A percentile compares a stretch with the other conserved stretches of the same genome.
These are phyloP conservation scores for Spodoptera littoralis DNA, from an alignment of 2,888 invertebrate species.

Conservation along the genomic window DNA sequence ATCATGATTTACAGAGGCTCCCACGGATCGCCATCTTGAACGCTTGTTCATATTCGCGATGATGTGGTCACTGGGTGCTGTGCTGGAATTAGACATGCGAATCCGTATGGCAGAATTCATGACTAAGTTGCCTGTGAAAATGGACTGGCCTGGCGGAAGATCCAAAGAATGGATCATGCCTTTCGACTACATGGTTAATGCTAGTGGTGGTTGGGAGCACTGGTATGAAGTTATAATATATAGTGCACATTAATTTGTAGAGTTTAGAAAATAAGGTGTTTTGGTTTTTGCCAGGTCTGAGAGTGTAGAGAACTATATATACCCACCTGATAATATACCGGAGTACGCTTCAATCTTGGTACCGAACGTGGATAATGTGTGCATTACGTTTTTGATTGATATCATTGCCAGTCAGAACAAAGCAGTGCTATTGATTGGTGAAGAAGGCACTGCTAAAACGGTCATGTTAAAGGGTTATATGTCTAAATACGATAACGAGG, in stretches of 20 bases:
- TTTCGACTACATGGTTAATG: conserved; percentile 94
- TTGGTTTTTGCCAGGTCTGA: conserved; percentile 78
- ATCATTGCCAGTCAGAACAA: conserved; percentile 94
- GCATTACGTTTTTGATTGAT: conserved; percentile 94
- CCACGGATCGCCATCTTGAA: conserved; percentile 91
- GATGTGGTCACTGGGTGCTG: conserved; percentile 97
- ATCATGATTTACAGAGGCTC: conserved; percentile 50
- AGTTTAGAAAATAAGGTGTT: no score
- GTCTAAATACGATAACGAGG: conserved; percentile 93
- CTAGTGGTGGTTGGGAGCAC: conserved; percentile 93
- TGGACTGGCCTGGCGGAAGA: conserved; percentile 92
- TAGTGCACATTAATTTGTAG: no score
- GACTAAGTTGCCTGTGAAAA: conserved; percentile 90
- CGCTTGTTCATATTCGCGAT: conserved; percentile 94
- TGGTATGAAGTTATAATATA: conserved; percentile 85
- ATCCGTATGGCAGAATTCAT: conserved; percentile 92
- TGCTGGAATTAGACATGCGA: conserved; percentile 93
- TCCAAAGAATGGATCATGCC: conserved; percentile 92
- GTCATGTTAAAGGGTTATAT: conserved; percentile 96
- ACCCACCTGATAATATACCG: conserved; percentile 92
- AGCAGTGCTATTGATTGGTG: conserved; percentile 95
- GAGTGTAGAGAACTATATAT: conserved; percentile 92
- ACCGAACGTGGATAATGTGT: conserved; percentile 96
- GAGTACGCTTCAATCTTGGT: conserved; percentile 95
- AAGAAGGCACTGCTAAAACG: conserved; percentile 97